Base-by-base conservation (phyloP, 2,113 vertebrate genomes). In the Heterotis niloticus region DNA sequence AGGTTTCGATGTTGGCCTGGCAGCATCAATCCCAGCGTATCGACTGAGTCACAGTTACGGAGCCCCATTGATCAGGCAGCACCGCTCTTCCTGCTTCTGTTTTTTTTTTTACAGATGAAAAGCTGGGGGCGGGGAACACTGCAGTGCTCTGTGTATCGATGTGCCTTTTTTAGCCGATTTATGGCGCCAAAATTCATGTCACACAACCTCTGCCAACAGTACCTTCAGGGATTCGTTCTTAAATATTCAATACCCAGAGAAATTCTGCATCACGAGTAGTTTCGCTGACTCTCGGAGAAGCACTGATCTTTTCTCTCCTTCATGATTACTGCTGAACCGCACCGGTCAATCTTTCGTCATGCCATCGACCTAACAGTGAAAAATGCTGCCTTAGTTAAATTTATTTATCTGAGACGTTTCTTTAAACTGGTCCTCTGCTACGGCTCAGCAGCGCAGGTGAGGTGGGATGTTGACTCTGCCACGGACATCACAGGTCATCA, bases 91-190 rank as follows among this genome's bases (percentile, higher is more conserved):
- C 24, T 57, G 64, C 17, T 57, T 57, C 44, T 77, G 52, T 66
- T 59, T 44, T 44, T 77, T 52, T 66, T 59, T 44, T 44, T 44
- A 44, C 34, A 44, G 34, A 44, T 56, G 23, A 51, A n/a, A 9
- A 4, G 20, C 29, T 12, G 44, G 51, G 70, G 12, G 20, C 24
- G 23, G 52, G 54, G 11, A 72, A 54, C 24, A 13, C 34, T 52
- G 20, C 64, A 64, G 24, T 56, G 54, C 57, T 5, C 54, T 29
- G 51, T 12, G 52, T 59, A 64, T 65, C 64, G 60, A 64, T 14
- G 9, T 69, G 76, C 76, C 44, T 13, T 57, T 16, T 57, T 5
- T 26, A 26, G 56, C 52, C 28, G 76, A 78, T 78, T 78, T 68
- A 28, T 68, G 59, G 59, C 29, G 52, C 24, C 24, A 68, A 52